These are phyloP conservation scores for Gerosis bhagava DNA, from an alignment of 2,888 invertebrate genomes.

Conservation along the genomic window DNA sequence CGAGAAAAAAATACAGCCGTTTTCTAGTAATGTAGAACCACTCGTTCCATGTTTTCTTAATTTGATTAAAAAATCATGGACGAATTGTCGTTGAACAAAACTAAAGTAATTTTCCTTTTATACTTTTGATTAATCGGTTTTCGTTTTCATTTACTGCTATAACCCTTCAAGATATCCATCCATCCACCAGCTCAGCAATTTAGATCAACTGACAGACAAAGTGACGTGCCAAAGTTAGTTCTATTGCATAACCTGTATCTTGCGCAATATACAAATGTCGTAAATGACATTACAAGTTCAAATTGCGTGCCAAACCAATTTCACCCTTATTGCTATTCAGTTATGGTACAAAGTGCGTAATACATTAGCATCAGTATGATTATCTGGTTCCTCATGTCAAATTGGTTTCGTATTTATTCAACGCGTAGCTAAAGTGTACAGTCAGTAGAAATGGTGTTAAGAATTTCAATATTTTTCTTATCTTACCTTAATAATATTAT, in stretches of 20 bases:
- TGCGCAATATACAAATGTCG: constrained; percentile 11
- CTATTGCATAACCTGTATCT: constrained; percentile 10
- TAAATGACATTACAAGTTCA: constrained; percentile 24
- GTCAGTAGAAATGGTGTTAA: constrained; percentile 20
- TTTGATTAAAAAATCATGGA: too few relatives aligned
- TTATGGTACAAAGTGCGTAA: constrained; percentile 15
- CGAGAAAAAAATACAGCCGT: too few relatives aligned
- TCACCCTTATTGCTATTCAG: constrained; percentile 15
- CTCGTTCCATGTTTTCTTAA: too few relatives aligned
- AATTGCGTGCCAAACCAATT: constrained; percentile 5
- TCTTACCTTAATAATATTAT: too few relatives aligned
- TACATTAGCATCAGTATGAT: constrained; percentile 21
- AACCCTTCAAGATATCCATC: too few relatives aligned
- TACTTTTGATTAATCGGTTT: too few relatives aligned
- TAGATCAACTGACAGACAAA: constrained; percentile 12
- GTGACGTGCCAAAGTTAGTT: constrained; percentile 6
- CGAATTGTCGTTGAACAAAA: too few relatives aligned
- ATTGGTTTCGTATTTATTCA: constrained; percentile 33
- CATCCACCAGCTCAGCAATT: constrained; percentile 9
- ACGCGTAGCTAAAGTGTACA: constrained; percentile 20
- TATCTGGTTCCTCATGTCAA: constrained; percentile 30
- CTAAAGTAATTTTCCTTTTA: too few relatives aligned
- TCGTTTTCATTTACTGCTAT: too few relatives aligned
- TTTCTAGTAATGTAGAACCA: too few relatives aligned
- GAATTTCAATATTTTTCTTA: too few relatives aligned